Conservation (phyloP, 1,140 invertebrate species). For the Megalopta genalis region DNA sequence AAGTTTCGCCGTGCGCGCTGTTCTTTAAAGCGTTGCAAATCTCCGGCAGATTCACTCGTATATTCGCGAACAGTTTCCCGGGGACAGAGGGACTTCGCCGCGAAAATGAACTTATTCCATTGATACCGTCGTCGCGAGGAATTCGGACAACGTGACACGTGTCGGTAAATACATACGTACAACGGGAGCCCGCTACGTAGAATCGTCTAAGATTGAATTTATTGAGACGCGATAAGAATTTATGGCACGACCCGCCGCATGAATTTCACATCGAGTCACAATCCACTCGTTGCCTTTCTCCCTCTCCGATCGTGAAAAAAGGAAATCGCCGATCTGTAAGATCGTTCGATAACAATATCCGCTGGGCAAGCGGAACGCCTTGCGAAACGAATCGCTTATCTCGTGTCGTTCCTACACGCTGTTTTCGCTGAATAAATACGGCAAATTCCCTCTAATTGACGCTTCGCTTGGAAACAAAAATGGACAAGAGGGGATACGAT, state of each 20-base stretch:
- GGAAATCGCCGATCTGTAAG: too few species aligned
- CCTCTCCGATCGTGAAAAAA: too few species aligned
- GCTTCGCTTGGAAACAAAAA: too few species aligned
- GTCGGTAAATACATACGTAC: neutral
- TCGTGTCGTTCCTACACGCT: too few species aligned
- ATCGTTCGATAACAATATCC: too few species aligned
- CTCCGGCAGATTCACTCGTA: slow-evolving; percentile 48
- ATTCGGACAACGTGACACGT: neutral
- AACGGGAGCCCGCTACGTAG: too few species aligned
- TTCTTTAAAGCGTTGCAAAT: slow-evolving; percentile 67
- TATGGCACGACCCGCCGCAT: neutral
- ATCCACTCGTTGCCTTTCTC: neutral
- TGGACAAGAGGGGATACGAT: too few species aligned
- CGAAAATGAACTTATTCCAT: slow-evolving; percentile 34
- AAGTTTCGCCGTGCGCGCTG: slow-evolving; percentile 56
- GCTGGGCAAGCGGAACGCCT: too few species aligned
- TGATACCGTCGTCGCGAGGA: neutral
- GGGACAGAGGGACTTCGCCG: slow-evolving; percentile 17
- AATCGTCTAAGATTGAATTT: neutral
- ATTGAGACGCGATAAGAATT: neutral
- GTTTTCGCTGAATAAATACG: too few species aligned
- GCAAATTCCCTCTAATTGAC: too few species aligned
- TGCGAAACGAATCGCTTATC: too few species aligned
- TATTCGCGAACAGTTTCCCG: neutral
- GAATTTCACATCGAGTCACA: neutral